Conservation (phyloP, 2,113 vertebrate genomes). For the Octodon degus region DNA sequence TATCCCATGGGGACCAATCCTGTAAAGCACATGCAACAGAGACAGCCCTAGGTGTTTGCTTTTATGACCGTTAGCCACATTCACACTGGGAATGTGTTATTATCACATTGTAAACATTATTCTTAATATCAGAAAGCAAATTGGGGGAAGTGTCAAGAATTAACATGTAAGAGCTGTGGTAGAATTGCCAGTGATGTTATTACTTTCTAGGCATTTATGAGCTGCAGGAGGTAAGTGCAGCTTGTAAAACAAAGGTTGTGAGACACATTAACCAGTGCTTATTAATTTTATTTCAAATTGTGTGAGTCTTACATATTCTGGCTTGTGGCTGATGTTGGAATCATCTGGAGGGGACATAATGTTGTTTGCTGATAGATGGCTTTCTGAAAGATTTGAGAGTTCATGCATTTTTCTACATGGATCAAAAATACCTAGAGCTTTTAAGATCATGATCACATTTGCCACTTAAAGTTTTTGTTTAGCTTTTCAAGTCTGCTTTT, state of each 20-base stretch:
- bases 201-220: slow-evolving; percentile 41
- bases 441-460: slow-evolving; percentile 25
- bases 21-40: slow-evolving; percentile 60
- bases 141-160: slow-evolving; percentile 12
- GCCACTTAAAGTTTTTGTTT: not conserved
- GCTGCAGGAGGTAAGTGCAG: not conserved
- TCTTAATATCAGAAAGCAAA: slow-evolving; percentile 72
- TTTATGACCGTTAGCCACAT: slow-evolving; percentile 65
- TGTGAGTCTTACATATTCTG: not conserved
- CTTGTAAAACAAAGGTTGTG: slow-evolving; percentile 45
- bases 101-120: slow-evolving; percentile 81
- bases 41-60: slow-evolving; percentile 81
- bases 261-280: slow-evolving; percentile 47
- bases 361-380: not conserved
- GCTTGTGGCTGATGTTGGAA: slow-evolving; percentile 16
- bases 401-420: not conserved
- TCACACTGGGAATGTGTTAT: slow-evolving; percentile 67
- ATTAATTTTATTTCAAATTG: slow-evolving; percentile 61
- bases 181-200: not conserved
- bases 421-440: slow-evolving; percentile 18
- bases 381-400: slow-evolving; percentile 52
- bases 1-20: slow-evolving; percentile 56
- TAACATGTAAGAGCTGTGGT: not conserved
- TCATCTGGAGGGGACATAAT: slow-evolving; percentile 28
- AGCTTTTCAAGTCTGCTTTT: slow-evolving; percentile 51